Evolutionary conservation across 2,113 vertebrate species (phyloP).

Genomic region (cat (Felis catus)): F.catus_Fca126_mat1.0 CM031425.1:22243001-22243500

Average conservation of each 20-base stretch:
- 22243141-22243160: neutral
- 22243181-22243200: neutral
- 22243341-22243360: neutral
- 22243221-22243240: conserved; percentile 25
- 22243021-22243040: neutral
- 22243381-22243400: neutral
- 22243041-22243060: neutral
- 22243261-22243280: conserved; percentile 8
- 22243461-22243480: conserved; percentile 40
- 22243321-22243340: neutral
- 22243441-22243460: conserved; percentile 8
- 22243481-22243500: conserved; percentile 6
- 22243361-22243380: neutral
- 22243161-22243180: neutral
- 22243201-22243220: neutral
- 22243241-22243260: neutral
- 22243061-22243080: neutral
- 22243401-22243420: conserved; percentile 32
- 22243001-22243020: neutral
- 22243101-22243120: neutral
- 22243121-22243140: neutral
- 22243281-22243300: conserved; percentile 38
- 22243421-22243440: neutral
- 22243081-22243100: neutral
- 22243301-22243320: neutral